phyloP scores from a whole-genome alignment of 2,113 vertebrate genomes.

The Phylloscopus whistleri region DNA sequence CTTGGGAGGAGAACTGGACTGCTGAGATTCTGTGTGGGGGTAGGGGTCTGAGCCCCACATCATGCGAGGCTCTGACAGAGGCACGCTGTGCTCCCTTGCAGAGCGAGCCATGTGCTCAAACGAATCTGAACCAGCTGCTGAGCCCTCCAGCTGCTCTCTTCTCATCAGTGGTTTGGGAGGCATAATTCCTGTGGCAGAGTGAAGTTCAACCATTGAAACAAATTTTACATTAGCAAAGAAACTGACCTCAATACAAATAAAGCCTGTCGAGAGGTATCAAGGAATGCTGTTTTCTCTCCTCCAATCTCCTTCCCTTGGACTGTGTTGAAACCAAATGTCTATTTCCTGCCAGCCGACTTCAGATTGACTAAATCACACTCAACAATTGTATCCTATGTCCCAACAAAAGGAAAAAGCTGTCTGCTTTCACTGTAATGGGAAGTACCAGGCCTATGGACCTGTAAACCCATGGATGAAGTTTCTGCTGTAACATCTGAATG shows the following conservation, averaged over 20 bases:
- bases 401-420: background rate
- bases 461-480: background rate
- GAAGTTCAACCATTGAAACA: background rate
- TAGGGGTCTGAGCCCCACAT: constrained; percentile 95
- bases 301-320: background rate
- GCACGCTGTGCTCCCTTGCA: constrained; percentile 83
- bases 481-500: background rate
- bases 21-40: constrained; percentile 81
- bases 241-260: background rate
- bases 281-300: background rate
- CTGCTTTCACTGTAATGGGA: background rate
- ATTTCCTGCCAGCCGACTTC: background rate
- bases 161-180: constrained; percentile 91
- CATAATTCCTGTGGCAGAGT: constrained; percentile 83
- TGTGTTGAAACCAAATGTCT: background rate
- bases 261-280: background rate
- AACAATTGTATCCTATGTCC: background rate
- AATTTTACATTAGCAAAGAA: background rate
- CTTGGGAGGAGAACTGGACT: constrained; percentile 80
- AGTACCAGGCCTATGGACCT: background rate
- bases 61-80: constrained; percentile 84
- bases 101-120: constrained; percentile 91
- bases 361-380: background rate
- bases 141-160: constrained; percentile 90
- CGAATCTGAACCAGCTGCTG: constrained; percentile 83